A percentile compares a stretch with the other conserved stretches of the same genome.
These are phyloP conservation scores for Sminthopsis crassicaudata DNA, from an alignment of 2,113 vertebrate genomes.

Conservation along the genomic window DNA sequence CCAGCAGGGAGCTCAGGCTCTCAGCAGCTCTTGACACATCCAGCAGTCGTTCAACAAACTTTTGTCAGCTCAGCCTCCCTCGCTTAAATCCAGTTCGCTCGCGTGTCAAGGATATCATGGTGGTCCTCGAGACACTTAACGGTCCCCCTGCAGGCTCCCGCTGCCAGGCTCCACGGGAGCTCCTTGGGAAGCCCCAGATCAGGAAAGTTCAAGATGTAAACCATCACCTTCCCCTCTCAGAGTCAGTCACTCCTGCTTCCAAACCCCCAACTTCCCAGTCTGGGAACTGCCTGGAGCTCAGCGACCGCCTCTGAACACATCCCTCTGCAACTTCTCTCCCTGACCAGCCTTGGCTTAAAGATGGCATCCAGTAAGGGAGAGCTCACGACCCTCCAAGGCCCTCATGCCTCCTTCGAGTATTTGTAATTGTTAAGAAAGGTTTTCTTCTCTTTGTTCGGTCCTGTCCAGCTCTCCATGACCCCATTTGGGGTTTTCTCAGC, in stretches of 20 bases:
- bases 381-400: neutral
- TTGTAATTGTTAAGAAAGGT: neutral
- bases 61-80: too few species aligned
- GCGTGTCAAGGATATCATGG: too few species aligned
- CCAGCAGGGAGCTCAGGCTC: neutral
- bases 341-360: neutral
- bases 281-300: neutral
- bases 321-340: too few species aligned
- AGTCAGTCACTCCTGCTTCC: neutral
- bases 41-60: too few species aligned
- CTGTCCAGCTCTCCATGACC: neutral
- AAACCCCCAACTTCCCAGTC: neutral
- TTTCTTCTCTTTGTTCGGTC: neutral
- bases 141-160: too few species aligned
- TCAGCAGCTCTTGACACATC: too few species aligned
- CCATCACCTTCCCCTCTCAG: neutral
- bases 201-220: neutral
- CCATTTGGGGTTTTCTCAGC: neutral
- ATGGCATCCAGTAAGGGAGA: neutral
- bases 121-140: too few species aligned
- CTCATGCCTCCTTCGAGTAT: neutral
- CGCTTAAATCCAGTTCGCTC: too few species aligned
- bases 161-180: too few species aligned
- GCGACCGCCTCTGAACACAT: neutral
- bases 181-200: neutral